These are phyloP conservation scores for Paralinhomoeus sp. DNA, from an alignment of 2,888 invertebrate species.

Conservation along the genomic window DNA sequence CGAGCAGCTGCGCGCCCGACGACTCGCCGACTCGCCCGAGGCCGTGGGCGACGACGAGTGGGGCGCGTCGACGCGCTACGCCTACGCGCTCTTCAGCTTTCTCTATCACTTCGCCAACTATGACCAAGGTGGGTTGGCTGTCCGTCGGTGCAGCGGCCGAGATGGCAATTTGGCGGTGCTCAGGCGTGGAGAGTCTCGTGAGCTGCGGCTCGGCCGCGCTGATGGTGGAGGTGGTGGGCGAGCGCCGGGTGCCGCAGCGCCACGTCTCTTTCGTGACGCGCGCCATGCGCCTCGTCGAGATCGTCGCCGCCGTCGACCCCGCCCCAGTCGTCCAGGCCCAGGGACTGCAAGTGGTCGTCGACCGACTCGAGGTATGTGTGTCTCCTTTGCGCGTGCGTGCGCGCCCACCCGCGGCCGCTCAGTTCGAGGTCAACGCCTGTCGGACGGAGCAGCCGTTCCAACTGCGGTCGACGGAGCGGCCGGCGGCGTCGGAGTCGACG, in stretches of 20 bases:
- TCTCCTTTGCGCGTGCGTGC: too few species aligned
- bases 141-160: too few species aligned
- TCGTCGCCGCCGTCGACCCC: constrained; percentile 68
- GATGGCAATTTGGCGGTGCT: too few species aligned
- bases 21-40: too few species aligned
- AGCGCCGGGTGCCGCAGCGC: neutral
- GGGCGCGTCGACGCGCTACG: constrained; percentile 32
- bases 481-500: neutral
- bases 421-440: constrained; percentile 53
- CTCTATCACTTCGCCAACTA: constrained; percentile 67
- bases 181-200: constrained; percentile 5
- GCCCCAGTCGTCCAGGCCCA: constrained; percentile 58
- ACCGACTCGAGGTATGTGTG: constrained; percentile 29
- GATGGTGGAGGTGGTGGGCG: neutral
- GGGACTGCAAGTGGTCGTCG: constrained; percentile 54
- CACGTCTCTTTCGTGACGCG: constrained; percentile 47
- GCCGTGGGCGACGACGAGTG: too few species aligned
- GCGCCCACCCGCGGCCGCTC: constrained; percentile 14
- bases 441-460: constrained; percentile 52
- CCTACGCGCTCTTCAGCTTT: constrained; percentile 65
- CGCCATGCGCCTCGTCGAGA: constrained; percentile 66
- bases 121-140: constrained; percentile 32
- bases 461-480: constrained; percentile 29
- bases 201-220: constrained; percentile 6
- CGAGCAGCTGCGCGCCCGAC: constrained; percentile 27